phyloP scores from a whole-genome alignment of 2,113 vertebrate species.

The Neogobius melanostomus region DNA sequence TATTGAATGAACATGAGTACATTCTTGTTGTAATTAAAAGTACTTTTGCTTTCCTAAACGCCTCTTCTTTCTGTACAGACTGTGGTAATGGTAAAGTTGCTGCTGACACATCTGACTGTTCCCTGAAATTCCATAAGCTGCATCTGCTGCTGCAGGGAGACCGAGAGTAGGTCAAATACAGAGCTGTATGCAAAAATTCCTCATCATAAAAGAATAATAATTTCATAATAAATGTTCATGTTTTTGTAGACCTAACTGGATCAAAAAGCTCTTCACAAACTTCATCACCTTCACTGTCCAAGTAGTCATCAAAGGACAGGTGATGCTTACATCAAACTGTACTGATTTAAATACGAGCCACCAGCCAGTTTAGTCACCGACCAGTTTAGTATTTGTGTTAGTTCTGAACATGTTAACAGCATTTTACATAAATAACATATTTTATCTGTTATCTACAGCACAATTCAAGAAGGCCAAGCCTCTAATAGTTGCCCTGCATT shows the following conservation, averaged over 20 bases:
- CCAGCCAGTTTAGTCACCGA: too few relatives aligned
- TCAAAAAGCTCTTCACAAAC: slow-evolving; percentile 85
- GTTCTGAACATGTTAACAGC: too few relatives aligned
- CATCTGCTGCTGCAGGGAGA: slow-evolving; percentile 81
- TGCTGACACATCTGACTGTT: slow-evolving; percentile 80
- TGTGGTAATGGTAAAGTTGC: slow-evolving; percentile 76
- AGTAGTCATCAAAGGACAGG: slow-evolving; percentile 85
- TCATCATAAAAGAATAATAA: neutral
- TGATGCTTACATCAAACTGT: slow-evolving; percentile 56
- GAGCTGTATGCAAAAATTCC: neutral
- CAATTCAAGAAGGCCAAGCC: neutral
- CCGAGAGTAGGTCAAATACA: slow-evolving; percentile 76
- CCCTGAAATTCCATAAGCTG: slow-evolving; percentile 83
- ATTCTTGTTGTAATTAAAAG: too few relatives aligned
- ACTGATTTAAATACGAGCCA: too few relatives aligned
- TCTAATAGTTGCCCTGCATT: neutral
- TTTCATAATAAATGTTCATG: neutral
- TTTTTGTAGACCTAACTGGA: slow-evolving; percentile 80
- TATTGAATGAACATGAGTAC: too few relatives aligned
- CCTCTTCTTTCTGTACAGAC: slow-evolving; percentile 52
- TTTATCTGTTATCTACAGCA: too few relatives aligned
- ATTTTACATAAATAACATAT: too few relatives aligned
- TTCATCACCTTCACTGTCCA: slow-evolving; percentile 88
- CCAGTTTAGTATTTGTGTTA: too few relatives aligned
- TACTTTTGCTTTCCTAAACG: too few relatives aligned